Conservation (phyloP, 2,797 vertebrate genomes). For the Phrynocephalus forsythii region DNA sequence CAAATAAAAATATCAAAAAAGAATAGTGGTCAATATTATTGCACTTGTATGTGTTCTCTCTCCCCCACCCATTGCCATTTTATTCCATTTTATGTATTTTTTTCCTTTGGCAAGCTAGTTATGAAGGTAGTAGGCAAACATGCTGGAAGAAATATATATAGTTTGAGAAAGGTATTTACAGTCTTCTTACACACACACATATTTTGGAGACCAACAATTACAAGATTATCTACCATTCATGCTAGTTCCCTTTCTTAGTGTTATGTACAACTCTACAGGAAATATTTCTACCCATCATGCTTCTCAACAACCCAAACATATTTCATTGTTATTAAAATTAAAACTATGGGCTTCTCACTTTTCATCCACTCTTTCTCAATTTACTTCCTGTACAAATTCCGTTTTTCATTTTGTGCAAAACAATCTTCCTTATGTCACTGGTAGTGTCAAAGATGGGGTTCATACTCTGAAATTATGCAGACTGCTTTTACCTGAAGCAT, state of each 20-base stretch:
- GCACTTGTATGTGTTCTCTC: not conserved
- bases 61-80: not conserved
- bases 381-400: not conserved
- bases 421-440: not conserved
- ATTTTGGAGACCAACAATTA: slow-evolving; percentile 33
- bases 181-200: slow-evolving; percentile 35
- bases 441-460: no score
- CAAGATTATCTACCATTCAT: not conserved
- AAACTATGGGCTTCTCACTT: not conserved
- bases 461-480: not conserved
- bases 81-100: slow-evolving; percentile 3
- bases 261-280: not conserved
- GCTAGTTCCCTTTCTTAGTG: not conserved
- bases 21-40: slow-evolving; percentile 45
- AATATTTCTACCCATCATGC: not conserved
- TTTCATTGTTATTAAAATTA: not conserved
- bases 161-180: slow-evolving; percentile 48
- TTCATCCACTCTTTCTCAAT: not conserved
- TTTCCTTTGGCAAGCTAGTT: slow-evolving; percentile 34
- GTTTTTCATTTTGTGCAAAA: not conserved
- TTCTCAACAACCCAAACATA: not conserved
- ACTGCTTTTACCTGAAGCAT: not conserved
- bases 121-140: slow-evolving; percentile 15
- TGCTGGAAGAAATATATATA: slow-evolving; percentile 35
- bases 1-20: slow-evolving; percentile 30